These are phyloP conservation scores for honey bee (Apis mellifera) DNA, from an alignment of 1,140 invertebrate species.

Conservation along the genomic window Amel_HAv3.1 CM009933.2:7788001-7788500, in stretches of 20 bases:
- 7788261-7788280: not conserved
- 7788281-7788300: not conserved
- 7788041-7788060: slow-evolving; percentile 26
- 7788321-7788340: not conserved
- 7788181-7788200: slow-evolving; percentile 75
- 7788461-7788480: not conserved
- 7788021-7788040: no score
- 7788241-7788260: not conserved
- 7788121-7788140: slow-evolving; percentile 67
- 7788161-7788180: slow-evolving; percentile 26
- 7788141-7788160: slow-evolving; percentile 66
- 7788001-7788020: no score
- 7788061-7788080: slow-evolving; percentile 31
- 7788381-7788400: not conserved
- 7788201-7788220: slow-evolving; percentile 81
- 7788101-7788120: slow-evolving; percentile 57
- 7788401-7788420: not conserved
- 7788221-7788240: slow-evolving; percentile 82
- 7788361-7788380: not conserved
- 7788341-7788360: not conserved
- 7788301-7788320: not conserved
- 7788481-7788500: not conserved
- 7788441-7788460: not conserved
- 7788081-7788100: slow-evolving; percentile 60
- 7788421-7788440: not conserved